Evolutionary conservation across 2,113 vertebrate genomes (phyloP), one percentile per base, ranked within the genome.

Genomic region (Notarius lentiginosus): DNA sequence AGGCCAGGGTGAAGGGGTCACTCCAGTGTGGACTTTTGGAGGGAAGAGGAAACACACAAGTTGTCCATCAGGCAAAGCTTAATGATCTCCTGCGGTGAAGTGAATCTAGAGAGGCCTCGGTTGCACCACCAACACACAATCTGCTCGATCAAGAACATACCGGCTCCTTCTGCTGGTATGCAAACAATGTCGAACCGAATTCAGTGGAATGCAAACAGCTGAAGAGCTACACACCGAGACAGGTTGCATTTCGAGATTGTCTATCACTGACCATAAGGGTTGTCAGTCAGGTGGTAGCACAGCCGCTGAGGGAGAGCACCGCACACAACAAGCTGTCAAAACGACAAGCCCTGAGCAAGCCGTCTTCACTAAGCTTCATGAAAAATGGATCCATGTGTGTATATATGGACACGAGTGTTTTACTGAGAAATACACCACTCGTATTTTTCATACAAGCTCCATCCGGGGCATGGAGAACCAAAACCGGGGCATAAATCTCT

Each of bases 351-450:
- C 55, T 27, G 41, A 85, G 83, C 65, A 86, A 68, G 77, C 53
- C 41, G 85, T 88, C 85, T 88, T 87, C 85, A 63, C 87, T 77
- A 81, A 87, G 70, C 82, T 88, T 88, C 89, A 90, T 90, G 68
- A 90, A 90, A 90, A 87, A 90, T 90, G 61, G 80, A 88, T 88
- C 56, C 56, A 41, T 41, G 41, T 65, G 56, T 68, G 49, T 47
- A 82, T 47, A 51, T 76, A 15, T 3, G 2, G 41, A 41, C 41
- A 41, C 41, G 41, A 41, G 41, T 41, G 41, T 41, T 41, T 41
- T 41, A 41, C 41, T 41, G 41, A 3, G 41, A 41, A 41, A 41
- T 41, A 41, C 4, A 41, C 41, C 41, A 41, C 41, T 41, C 41
- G 2, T 41, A 41, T 41, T 41, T 41, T 41, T 41, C 41, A 41